Base-by-base conservation (phyloP, 2,113 vertebrate genomes). In the Cynocephalus volans region DNA sequence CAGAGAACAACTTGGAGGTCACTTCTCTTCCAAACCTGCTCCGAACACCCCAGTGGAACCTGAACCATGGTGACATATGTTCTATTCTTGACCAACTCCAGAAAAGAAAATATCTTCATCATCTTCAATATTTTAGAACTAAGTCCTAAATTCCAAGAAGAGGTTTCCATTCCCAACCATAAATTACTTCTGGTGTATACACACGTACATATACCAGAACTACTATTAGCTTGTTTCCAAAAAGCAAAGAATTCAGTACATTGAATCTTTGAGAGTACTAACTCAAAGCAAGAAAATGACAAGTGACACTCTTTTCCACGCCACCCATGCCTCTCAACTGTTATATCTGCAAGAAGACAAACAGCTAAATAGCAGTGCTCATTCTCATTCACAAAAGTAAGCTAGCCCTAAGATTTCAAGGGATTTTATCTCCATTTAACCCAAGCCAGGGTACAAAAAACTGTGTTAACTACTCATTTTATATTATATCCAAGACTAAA, bases 301-400 rank as follows among this genome's bases (percentile, higher is more conserved):
- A 93, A 80, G 28, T 24, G 23, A 54, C 28, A 62, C 36, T 58
- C 52, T 8, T 75, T 8, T 33, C 31, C 17, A 93, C 1, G 50
- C 18, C 28, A 76, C 15, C 21, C 36, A 24, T 18, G 24, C 50
- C 24, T 84, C 45, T 45, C 62, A 80, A 52, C n/a, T 87, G 36
- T 24, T 65, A 69, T 7, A 87, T 21, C 0, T 56, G 36, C 33
- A 88, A 72, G 33, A 64, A 88, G 26, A 90, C 60, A 58, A 96
- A 76, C 36, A 87, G 84, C 21, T 76, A 75, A 81, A 73, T 5
- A 84, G 11, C 15, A 58, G 48, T 18, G 41, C 8, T 72, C 28
- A 50, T 69, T 92, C 88, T 90, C 52, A 92, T 65, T 92, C 15
- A 72, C 33, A 93, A 95, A 88, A 95, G 82, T 93, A 48, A 81